Evolutionary conservation across 2,797 vertebrate genomes (phyloP).

Genomic region (Aulostomus chinensis): DNA sequence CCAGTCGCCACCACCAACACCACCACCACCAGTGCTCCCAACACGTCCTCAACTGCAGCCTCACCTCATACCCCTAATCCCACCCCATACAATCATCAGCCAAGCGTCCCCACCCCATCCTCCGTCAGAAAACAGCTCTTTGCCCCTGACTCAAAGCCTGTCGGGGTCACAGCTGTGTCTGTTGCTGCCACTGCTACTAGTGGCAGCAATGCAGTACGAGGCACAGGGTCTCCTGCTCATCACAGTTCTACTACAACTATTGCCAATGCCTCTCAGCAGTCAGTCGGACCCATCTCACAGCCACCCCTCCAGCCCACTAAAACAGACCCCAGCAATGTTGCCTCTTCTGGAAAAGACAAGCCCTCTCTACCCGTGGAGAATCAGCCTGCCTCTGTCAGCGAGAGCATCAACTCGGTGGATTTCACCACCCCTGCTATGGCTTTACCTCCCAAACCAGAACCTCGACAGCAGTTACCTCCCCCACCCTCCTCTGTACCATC

Average conservation of each 20-base stretch:
- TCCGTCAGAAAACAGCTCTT: conserved; percentile 96
- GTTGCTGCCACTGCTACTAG: conserved; percentile 73
- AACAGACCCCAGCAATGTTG: conserved; percentile 80
- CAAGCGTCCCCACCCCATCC: conserved; percentile 87
- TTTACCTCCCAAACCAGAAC: conserved; percentile 78
- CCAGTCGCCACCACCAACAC: conserved; percentile 71
- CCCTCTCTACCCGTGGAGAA: conserved; percentile 56
- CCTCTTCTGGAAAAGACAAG: conserved; percentile 86
- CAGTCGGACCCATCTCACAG: conserved; percentile 78
- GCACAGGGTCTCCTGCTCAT: conserved; percentile 79
- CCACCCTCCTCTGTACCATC: conserved; percentile 82
- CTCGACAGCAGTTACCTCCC: conserved; percentile 75
- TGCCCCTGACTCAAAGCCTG: conserved; percentile 85
- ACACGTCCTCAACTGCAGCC: conserved; percentile 65
- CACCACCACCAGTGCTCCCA: conserved; percentile 80
- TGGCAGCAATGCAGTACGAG: conserved; percentile 56
- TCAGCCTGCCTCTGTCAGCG: conserved; percentile 58
- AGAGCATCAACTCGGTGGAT: conserved; percentile 79
- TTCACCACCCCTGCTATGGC: conserved; percentile 70
- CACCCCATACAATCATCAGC: conserved; percentile 79
- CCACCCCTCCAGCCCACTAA: conserved; percentile 77
- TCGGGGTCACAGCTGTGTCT: conserved; percentile 71
- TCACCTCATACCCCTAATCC: conserved; percentile 67
- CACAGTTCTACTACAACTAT: conserved; percentile 75
- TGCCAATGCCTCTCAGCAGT: conserved; percentile 79